Conservation (phyloP, 2,797 vertebrate genomes). For the Semaprochilodus insignis region DNA sequence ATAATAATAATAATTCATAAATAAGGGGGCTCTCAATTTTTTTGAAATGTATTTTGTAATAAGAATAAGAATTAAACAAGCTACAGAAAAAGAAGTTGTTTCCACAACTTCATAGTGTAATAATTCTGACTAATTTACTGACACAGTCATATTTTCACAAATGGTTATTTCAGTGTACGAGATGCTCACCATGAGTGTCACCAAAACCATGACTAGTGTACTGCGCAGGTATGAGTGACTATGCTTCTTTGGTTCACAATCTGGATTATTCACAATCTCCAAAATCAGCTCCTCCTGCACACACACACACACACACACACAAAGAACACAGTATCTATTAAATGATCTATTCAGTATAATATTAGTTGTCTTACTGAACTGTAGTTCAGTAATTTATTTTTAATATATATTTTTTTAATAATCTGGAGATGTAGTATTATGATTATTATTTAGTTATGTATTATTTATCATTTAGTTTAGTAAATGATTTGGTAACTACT, state of each 20-base stretch:
- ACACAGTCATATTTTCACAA: no score
- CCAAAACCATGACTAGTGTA: slow-evolving; percentile 81
- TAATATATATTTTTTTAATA: background rate
- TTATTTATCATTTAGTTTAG: background rate
- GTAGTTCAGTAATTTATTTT: no score
- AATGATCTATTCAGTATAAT: background rate
- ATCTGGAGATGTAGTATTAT: background rate
- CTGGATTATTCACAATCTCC: slow-evolving; percentile 80
- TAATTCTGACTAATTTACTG: no score
- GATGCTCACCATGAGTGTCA: slow-evolving; percentile 81
- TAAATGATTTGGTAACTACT: background rate
- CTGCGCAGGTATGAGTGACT: slow-evolving; percentile 87
- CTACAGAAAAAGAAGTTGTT: no score
- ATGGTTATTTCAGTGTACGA: background rate
- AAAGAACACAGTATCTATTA: background rate
- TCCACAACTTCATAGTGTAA: no score
- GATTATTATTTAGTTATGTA: no score
- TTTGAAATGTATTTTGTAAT: no score
- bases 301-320: background rate
- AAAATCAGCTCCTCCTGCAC: slow-evolving; percentile 90
- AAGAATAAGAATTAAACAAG: no score
- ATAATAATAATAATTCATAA: no score
- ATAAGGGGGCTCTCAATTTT: no score
- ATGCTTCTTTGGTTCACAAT: slow-evolving; percentile 70
- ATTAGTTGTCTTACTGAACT: background rate